These are phyloP conservation scores for Allygus modestus DNA, from an alignment of 2,888 invertebrate species.

Conservation along the genomic window DNA sequence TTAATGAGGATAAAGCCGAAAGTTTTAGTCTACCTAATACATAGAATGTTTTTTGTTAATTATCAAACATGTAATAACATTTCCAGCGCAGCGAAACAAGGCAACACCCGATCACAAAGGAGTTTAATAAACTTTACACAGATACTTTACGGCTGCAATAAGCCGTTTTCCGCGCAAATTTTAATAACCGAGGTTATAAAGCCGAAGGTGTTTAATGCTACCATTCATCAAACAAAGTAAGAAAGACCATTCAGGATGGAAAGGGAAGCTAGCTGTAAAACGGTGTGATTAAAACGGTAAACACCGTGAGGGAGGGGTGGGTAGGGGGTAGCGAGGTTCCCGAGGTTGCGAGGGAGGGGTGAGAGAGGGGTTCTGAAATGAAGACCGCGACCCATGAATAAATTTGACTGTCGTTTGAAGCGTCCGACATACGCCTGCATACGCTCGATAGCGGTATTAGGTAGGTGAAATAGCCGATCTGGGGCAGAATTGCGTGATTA, in stretches of 20 bases:
- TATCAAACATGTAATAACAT: no score
- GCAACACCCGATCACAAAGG: neutral
- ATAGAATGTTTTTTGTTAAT: no score
- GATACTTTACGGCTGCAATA: neutral
- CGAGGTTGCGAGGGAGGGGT: neutral
- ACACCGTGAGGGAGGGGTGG: neutral
- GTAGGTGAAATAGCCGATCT: no score
- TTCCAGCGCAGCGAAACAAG: neutral
- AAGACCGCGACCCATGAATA: slow-evolving; percentile 35
- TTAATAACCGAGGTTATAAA: slow-evolving; percentile 18
- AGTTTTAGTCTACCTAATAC: no score
- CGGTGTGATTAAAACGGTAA: slow-evolving; percentile 41
- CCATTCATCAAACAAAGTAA: slow-evolving; percentile 43
- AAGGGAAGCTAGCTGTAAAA: slow-evolving; percentile 14
- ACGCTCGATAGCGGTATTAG: neutral
- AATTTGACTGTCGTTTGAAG: slow-evolving; percentile 23
- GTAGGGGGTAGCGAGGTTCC: neutral
- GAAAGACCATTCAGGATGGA: slow-evolving; percentile 5
- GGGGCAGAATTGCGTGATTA: no score
- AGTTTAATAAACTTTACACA: neutral
- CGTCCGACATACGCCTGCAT: neutral
- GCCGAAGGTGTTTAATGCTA: slow-evolving; percentile 28
- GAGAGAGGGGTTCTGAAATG: slow-evolving; percentile 1
- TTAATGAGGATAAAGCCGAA: no score
- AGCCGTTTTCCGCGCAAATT: slow-evolving; percentile 6